Conservation (phyloP, 2,797 vertebrate species). For the Schizothorax lantsangensis region DNA sequence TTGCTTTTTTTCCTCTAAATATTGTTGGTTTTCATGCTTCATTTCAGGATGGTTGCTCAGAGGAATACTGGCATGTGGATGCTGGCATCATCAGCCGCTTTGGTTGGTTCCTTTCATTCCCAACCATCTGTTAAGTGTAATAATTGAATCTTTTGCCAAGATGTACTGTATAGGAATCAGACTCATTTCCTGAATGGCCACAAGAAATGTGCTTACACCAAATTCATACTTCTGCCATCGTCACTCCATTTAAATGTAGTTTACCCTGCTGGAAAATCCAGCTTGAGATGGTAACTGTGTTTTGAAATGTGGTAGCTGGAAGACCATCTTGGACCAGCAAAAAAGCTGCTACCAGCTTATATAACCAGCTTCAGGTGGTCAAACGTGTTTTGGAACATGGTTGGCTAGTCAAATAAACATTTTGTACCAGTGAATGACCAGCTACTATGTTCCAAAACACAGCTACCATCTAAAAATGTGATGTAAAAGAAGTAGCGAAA, state of each 20-base stretch:
- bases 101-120: conserved; percentile 38
- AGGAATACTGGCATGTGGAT: conserved; percentile 39
- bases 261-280: conserved; percentile 9
- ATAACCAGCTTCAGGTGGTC: background rate
- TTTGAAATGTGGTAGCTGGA: background rate
- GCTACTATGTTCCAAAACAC: background rate
- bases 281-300: background rate
- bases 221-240: conserved; percentile 41
- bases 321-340: background rate
- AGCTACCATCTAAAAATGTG: background rate
- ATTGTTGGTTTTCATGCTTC: conserved; percentile 48
- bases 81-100: conserved; percentile 32
- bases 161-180: conserved; percentile 34
- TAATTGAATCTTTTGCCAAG: conserved; percentile 30
- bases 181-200: conserved; percentile 54
- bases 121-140: conserved; percentile 55
- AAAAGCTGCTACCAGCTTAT: background rate
- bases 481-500: background rate
- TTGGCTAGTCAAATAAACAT: background rate
- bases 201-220: conserved; percentile 44
- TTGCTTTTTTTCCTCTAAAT: conserved; percentile 29
- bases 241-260: conserved; percentile 7
- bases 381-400: background rate
- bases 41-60: conserved; percentile 49
- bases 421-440: background rate